Base-by-base conservation (phyloP, 2,888 invertebrate genomes). In the Chrysolina oricalcia region DNA sequence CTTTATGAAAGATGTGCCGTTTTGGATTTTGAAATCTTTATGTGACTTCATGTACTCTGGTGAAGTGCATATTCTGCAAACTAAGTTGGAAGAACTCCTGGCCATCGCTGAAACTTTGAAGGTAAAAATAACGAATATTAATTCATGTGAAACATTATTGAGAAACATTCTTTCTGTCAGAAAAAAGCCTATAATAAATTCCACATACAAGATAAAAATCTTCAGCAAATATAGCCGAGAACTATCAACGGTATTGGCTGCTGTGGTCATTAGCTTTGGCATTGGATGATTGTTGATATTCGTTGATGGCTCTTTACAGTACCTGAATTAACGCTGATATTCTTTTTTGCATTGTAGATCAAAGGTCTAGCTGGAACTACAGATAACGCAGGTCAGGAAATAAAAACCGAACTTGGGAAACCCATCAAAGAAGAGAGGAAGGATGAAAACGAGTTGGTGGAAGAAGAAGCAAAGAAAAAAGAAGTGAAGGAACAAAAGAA, bases 31-130 rank as follows among this genome's bases (percentile, higher is more conserved):
- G n/a, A 89, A 89, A 81, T 88, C 89, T 1, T 82, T 91, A 4
- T 89, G 90, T 41, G 90, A 90, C 80, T 91, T 90, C 81, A 90
- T 91, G 90, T 91, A 91, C 83, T 87, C 89, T 2, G 91, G 91
- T 0, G 90, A 91, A 84, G 90, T 90, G 0, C 89, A 89, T 78
- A 89, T 91, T 17, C 86, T 87, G 63, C 90, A 90, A 78, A 87
- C 88, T 65, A 88, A 89, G 79, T 81, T 91, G 40, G 87, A 89
- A 35, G 87, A 88, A 64, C 83, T 91, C n/a, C 83, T 90, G 11
- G 86, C 87, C 41, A 90, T 89, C 6, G 91, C 90, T 0, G 89
- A 90, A 81, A 85, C 87, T 3, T 83, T 91, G 23, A 89, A 90
- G 81, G 88, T 88, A 83, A 79, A n/a, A 53, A 21, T 4, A 53